A percentile compares a stretch with the other conserved stretches of the same genome.
These are phyloP conservation scores for Drosophila mojavensis DNA, from an alignment of 1,140 invertebrate species.

Conservation along the genomic window DNA sequence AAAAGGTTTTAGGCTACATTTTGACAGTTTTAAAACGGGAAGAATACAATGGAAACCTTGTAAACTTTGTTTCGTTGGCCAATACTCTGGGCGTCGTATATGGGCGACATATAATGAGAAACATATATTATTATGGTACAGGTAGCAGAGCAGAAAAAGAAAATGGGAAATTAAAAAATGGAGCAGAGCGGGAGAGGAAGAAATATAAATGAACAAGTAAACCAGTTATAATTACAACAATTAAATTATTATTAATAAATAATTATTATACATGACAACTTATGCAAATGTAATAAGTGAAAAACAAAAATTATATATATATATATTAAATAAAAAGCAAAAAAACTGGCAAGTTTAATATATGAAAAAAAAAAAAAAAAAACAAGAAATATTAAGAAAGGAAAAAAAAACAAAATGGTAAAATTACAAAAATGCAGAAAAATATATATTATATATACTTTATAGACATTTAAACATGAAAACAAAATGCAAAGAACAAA, in stretches of 20 bases:
- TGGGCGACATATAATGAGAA: conserved; percentile 46
- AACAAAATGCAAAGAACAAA: conserved; percentile 74
- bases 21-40: conserved; percentile 47
- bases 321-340: conserved; percentile 57
- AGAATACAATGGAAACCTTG: conserved; percentile 47
- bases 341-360: conserved; percentile 51
- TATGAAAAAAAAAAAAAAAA: conserved; percentile 45
- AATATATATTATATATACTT: conserved; percentile 84
- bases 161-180: background rate
- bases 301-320: conserved; percentile 37
- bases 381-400: conserved; percentile 30
- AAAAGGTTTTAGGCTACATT: conserved; percentile 60
- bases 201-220: conserved; percentile 54
- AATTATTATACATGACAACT: conserved; percentile 79
- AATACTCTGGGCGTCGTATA: conserved; percentile 61
- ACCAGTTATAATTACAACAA: conserved; percentile 79
- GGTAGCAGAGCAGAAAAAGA: conserved; percentile 31
- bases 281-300: conserved; percentile 77
- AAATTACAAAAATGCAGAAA: conserved; percentile 61
- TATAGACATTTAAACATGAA: conserved; percentile 83
- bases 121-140: conserved; percentile 29
- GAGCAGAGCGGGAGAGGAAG: conserved; percentile 5
- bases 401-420: conserved; percentile 41
- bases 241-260: conserved; percentile 80
- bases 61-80: conserved; percentile 75